Evolutionary conservation across 2,113 vertebrate genomes (phyloP), one percentile per base, ranked within the genome.

Genomic region (Bufo gargarizans): DNA sequence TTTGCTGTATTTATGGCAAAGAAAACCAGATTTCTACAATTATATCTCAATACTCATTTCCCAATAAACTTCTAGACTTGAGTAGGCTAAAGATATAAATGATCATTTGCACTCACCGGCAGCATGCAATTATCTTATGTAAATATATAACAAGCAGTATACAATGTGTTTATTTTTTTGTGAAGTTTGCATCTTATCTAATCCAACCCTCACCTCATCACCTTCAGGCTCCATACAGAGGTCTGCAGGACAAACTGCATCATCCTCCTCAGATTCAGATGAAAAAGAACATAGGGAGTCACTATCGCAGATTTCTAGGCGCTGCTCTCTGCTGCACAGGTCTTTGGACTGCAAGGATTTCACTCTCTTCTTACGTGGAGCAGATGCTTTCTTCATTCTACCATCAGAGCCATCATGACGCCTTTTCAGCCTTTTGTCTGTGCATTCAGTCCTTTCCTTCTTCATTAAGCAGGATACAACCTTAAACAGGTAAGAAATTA

Each of bases 211-310:
- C 91, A 99, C 98, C 97, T 99, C 98, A 47, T 99, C 98, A 86
- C 98, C 98, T 93, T 97, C 97, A 1, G 98, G 98, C 91, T 97
- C 96, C 89, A 97, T 96, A 89, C 98, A 99, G 22, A 94, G 95
- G 90, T 94, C 96, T 19, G 98, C 98, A 0, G 98, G 98, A 93
- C 98, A 99, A 90, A 96, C 91, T 50, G 96, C 96, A 91, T 98
- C 96, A 77, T 99, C 98, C 56, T 97, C 98, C 87, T 97, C 98
- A 0, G 98, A 99, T 92, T 97, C 97, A 12, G 94, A 95, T 0
- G 97, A 98, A 88, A 96, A 96, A 0, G 96, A 97, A 43, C 93
- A 93, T 72, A 96, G 95, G 7, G 94, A 95, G 63, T 95, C 97
- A 12, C 84, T 94, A 93, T 90, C 85, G 22, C 77, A 96, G 89